phyloP scores from a whole-genome alignment of 2,113 vertebrate genomes.

The Perca flavescens region DNA sequence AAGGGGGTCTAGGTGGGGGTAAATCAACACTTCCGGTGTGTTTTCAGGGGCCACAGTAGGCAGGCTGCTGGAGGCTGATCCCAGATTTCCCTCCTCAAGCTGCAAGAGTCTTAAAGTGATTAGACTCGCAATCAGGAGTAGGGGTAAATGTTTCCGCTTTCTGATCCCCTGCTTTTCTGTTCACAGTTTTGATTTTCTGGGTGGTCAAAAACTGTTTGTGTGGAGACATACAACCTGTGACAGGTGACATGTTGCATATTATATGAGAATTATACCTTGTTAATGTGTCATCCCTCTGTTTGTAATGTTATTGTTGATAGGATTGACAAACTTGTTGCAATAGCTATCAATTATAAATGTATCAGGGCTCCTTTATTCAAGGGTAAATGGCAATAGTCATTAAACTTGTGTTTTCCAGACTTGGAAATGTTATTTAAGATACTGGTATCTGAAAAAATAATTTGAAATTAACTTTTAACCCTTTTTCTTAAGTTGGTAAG shows the following conservation, averaged over 20 bases:
- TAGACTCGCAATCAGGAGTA: constrained; percentile 76
- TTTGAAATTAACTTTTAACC: background rate
- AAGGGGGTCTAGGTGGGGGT: constrained; percentile 66
- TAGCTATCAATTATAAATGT: background rate
- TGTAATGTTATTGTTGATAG: constrained; percentile 5
- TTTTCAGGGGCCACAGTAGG: constrained; percentile 74
- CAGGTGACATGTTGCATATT: constrained; percentile 33
- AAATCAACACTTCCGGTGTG: constrained; percentile 79
- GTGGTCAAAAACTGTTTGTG: constrained; percentile 63
- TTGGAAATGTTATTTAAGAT: constrained; percentile 22
- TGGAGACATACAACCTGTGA: constrained; percentile 11
- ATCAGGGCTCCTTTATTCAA: background rate
- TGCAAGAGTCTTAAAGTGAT: constrained; percentile 78
- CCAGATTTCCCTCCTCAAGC: constrained; percentile 73
- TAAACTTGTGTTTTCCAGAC: background rate
- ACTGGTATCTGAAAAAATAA: constrained; percentile 1
- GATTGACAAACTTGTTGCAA: constrained; percentile 4
- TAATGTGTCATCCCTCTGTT: background rate
- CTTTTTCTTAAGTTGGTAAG: background rate
- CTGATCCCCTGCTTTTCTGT: constrained; percentile 59
- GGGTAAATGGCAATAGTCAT: background rate
- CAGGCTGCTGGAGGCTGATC: constrained; percentile 72
- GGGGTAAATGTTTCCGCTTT: constrained; percentile 73
- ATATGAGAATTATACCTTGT: background rate
- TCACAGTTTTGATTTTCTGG: constrained; percentile 68